Conservation (phyloP, 2,113 vertebrate species). For the Kobus ellipsiprymnus region DNA sequence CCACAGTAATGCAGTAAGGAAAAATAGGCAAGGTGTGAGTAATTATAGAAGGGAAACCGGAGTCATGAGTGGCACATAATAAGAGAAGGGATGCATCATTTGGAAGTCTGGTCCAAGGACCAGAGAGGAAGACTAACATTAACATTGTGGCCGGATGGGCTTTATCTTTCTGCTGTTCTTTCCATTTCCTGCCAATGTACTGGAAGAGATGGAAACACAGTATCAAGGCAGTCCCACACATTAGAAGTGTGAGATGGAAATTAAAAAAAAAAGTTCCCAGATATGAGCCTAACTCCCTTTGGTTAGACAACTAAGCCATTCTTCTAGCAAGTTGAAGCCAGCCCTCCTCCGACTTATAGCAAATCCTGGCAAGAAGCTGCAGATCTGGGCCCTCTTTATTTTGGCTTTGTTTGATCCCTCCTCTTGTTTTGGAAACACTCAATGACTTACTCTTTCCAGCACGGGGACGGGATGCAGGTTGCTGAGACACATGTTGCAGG, state of each 20-base stretch:
- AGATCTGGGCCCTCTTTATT: slow-evolving; percentile 21
- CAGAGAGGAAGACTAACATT: not conserved
- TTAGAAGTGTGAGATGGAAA: slow-evolving; percentile 12
- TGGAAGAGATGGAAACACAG: not conserved
- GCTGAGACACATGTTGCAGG: not conserved
- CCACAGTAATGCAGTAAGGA: not conserved
- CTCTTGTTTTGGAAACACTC: slow-evolving; percentile 34
- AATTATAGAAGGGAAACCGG: not conserved
- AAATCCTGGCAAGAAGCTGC: slow-evolving; percentile 26
- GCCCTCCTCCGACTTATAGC: not conserved
- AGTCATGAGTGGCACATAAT: not conserved
- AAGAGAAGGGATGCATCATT: not conserved
- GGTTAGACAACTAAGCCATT: slow-evolving; percentile 30
- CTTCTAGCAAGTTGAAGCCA: slow-evolving; percentile 2
- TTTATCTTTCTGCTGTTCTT: slow-evolving; percentile 22
- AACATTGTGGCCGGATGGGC: not conserved
- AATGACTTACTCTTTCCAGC: not conserved
- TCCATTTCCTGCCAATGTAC: slow-evolving; percentile 23
- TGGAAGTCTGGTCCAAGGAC: not conserved
- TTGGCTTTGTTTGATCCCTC: slow-evolving; percentile 26
- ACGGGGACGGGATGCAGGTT: not conserved
- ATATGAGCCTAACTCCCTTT: not conserved
- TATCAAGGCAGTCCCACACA: slow-evolving; percentile 18
- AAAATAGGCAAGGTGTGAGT: not conserved
- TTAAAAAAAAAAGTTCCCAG: not conserved